Percentiles rank a stretch among this genome's conserved stretches.
These are phyloP conservation scores for Drosophila malerkotliana DNA, from an alignment of 1,140 invertebrate species.

Conservation along the genomic window DNA sequence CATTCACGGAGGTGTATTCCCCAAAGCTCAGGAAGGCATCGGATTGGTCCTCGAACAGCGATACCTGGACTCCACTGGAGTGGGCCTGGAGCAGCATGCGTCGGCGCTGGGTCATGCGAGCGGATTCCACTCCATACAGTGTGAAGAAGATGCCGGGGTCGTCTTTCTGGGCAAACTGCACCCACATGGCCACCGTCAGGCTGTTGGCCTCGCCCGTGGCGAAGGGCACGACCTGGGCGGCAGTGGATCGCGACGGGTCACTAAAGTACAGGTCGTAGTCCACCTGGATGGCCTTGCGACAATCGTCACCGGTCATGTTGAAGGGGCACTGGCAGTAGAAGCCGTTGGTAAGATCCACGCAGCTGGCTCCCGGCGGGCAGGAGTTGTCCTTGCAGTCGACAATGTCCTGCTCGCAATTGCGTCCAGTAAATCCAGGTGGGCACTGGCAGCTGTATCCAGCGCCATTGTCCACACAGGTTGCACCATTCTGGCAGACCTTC, in stretches of 20 bases:
- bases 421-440: slow-evolving; percentile 91
- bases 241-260: slow-evolving; percentile 93
- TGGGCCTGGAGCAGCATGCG: slow-evolving; percentile 94
- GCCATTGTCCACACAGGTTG: slow-evolving; percentile 93
- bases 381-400: slow-evolving; percentile 96
- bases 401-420: slow-evolving; percentile 96
- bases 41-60: slow-evolving; percentile 93
- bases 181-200: slow-evolving; percentile 97
- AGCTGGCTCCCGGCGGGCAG: slow-evolving; percentile 96
- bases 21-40: slow-evolving; percentile 96
- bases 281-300: slow-evolving; percentile 97
- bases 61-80: slow-evolving; percentile 94
- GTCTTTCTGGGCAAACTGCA: slow-evolving; percentile 95
- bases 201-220: slow-evolving; percentile 90
- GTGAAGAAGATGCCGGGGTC: slow-evolving; percentile 97
- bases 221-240: slow-evolving; percentile 95
- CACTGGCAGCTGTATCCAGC: slow-evolving; percentile 94
- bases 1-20: slow-evolving; percentile 96
- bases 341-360: slow-evolving; percentile 95
- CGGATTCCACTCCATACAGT: slow-evolving; percentile 92
- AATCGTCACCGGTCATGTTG: slow-evolving; percentile 97
- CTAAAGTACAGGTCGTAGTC: slow-evolving; percentile 98
- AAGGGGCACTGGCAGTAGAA: slow-evolving; percentile 98
- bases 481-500: slow-evolving; percentile 95
- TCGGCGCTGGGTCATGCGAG: slow-evolving; percentile 91